Conservation (phyloP, 1,140 invertebrate genomes). For the Callitettix versicolor region DNA sequence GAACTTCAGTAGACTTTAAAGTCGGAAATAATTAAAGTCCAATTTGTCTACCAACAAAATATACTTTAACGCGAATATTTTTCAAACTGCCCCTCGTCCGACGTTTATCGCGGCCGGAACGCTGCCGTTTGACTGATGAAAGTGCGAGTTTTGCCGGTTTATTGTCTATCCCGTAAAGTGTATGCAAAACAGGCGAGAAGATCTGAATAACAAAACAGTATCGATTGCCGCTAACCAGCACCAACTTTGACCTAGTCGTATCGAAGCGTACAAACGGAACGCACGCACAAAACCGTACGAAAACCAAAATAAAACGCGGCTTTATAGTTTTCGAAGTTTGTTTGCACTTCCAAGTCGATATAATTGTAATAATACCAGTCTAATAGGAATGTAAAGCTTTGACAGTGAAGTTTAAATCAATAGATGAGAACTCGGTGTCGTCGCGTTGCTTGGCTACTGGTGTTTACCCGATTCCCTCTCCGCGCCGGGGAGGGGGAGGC, state of each 20-base stretch:
- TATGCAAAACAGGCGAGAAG: too few relatives aligned
- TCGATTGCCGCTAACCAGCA: not conserved
- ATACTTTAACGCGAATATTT: too few relatives aligned
- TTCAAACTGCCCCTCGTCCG: too few relatives aligned
- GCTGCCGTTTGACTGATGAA: too few relatives aligned
- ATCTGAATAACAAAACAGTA: conserved; percentile 12
- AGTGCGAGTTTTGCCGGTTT: too few relatives aligned
- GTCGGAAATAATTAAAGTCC: too few relatives aligned
- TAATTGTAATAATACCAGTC: conserved; percentile 14
- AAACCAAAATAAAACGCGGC: too few relatives aligned
- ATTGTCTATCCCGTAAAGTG: too few relatives aligned
- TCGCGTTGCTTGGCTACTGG: conserved; percentile 22
- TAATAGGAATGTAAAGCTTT: conserved; percentile 11
- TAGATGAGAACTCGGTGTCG: conserved; percentile 18
- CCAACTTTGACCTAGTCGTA: not conserved
- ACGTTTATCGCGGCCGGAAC: too few relatives aligned
- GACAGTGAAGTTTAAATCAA: conserved; percentile 14
- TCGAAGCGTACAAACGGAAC: not conserved
- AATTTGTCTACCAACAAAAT: too few relatives aligned
- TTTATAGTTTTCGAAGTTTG: not conserved
- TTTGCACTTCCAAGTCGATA: not conserved
- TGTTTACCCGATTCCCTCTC: not conserved
- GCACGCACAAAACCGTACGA: too few relatives aligned
- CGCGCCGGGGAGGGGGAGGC: conserved; percentile 16
- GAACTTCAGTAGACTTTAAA: too few relatives aligned